These are phyloP conservation scores for Sminthurides aquaticus DNA, from an alignment of 2,888 invertebrate genomes.

Conservation along the genomic window DNA sequence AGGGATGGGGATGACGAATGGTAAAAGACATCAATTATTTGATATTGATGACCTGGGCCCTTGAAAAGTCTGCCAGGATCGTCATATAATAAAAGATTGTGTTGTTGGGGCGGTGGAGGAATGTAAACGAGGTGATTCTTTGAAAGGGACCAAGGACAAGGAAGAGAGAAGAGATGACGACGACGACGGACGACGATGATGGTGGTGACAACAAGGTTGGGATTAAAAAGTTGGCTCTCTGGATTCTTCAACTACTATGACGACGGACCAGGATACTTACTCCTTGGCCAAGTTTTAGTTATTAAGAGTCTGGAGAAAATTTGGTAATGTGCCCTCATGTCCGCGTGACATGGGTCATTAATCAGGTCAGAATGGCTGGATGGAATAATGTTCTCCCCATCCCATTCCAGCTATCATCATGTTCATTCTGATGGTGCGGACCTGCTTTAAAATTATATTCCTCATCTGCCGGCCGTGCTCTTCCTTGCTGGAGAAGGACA, in stretches of 20 bases:
- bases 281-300: neutral
- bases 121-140: too few relatives aligned
- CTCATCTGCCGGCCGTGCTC: neutral
- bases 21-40: neutral
- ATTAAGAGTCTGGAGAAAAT: conserved; percentile 19
- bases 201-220: too few relatives aligned
- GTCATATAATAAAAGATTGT: too few relatives aligned
- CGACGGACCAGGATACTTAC: too few relatives aligned
- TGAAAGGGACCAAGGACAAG: too few relatives aligned
- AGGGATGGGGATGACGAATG: conserved; percentile 5
- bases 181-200: too few relatives aligned
- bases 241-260: too few relatives aligned
- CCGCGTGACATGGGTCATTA: conserved; percentile 24
- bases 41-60: neutral
- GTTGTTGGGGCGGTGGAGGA: too few relatives aligned
- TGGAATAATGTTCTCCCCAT: neutral
- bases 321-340: conserved; percentile 23
- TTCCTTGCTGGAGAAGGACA: too few relatives aligned
- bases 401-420: conserved; percentile 2
- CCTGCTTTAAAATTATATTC: neutral
- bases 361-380: conserved; percentile 20
- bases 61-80: too few relatives aligned
- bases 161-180: too few relatives aligned
- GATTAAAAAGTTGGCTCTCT: too few relatives aligned
- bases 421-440: neutral